Conservation (phyloP, 2,797 vertebrate genomes). For the Hirundo rustica region DNA sequence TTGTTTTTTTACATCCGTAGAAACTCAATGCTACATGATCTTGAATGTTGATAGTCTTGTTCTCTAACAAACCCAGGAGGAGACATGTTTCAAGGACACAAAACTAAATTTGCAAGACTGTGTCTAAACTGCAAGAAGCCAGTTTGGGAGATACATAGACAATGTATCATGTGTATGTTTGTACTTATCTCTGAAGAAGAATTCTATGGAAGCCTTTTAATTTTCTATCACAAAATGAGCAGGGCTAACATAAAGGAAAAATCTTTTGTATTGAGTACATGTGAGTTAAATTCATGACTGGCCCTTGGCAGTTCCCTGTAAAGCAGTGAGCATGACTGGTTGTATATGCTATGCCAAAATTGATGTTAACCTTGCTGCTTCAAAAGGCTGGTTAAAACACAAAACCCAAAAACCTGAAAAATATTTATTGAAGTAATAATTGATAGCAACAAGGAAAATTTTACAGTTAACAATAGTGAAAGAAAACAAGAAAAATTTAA, state of each 20-base stretch:
- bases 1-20: background rate
- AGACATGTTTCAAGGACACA: background rate
- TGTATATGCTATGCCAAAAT: background rate
- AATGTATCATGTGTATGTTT: background rate
- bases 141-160: background rate
- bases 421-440: background rate
- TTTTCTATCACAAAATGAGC: background rate
- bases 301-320: background rate
- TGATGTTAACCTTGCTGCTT: background rate
- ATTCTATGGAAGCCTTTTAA: background rate
- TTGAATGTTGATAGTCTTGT: background rate
- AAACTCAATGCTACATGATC: background rate
- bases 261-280: background rate
- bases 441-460: background rate
- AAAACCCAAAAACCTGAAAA: background rate
- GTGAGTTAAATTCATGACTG: background rate
- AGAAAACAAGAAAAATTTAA: background rate
- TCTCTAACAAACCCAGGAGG: background rate
- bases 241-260: background rate
- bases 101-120: background rate
- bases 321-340: background rate
- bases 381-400: background rate
- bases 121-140: background rate
- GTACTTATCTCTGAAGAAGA: background rate
- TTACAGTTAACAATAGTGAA: background rate